Evolutionary conservation across 2,113 vertebrate species (phyloP).

Genomic region (Megaptera novaeangliae): DNA sequence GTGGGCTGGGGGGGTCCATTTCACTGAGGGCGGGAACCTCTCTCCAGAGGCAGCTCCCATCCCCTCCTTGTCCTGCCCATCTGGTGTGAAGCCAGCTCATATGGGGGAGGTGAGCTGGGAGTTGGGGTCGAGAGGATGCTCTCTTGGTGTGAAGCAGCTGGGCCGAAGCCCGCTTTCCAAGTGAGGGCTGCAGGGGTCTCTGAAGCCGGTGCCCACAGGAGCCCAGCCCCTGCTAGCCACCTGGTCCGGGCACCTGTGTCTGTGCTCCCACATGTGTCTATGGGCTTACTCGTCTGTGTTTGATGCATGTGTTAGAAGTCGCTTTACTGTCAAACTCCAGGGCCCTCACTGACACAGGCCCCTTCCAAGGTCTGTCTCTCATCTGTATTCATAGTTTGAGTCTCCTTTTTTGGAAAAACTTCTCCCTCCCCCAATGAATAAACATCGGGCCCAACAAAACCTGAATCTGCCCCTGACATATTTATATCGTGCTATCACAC

Average conservation of each 20-base stretch:
- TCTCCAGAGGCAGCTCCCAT: background rate
- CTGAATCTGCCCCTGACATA: background rate
- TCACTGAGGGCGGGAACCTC: background rate
- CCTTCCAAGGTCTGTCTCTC: background rate
- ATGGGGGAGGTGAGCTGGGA: background rate
- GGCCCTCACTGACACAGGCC: background rate
- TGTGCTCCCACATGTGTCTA: background rate
- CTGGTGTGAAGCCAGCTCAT: background rate
- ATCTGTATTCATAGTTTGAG: background rate
- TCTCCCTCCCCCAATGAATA: background rate
- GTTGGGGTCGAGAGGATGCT: background rate
- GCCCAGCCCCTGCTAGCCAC: background rate
- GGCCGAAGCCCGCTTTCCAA: background rate
- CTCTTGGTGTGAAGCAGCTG: background rate
- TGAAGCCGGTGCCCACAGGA: background rate
- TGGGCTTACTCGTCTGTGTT: background rate
- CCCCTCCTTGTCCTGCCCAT: background rate
- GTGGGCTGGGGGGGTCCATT: background rate
- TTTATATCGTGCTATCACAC: background rate
- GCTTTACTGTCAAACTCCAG: background rate
- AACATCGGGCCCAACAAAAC: background rate
- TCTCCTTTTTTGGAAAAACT: background rate
- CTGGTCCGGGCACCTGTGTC: background rate
- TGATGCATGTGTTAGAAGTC: background rate
- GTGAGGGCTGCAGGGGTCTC: background rate